phyloP scores from a whole-genome alignment of 2,888 invertebrate genomes.

The Habrosyne pyritoides region DNA sequence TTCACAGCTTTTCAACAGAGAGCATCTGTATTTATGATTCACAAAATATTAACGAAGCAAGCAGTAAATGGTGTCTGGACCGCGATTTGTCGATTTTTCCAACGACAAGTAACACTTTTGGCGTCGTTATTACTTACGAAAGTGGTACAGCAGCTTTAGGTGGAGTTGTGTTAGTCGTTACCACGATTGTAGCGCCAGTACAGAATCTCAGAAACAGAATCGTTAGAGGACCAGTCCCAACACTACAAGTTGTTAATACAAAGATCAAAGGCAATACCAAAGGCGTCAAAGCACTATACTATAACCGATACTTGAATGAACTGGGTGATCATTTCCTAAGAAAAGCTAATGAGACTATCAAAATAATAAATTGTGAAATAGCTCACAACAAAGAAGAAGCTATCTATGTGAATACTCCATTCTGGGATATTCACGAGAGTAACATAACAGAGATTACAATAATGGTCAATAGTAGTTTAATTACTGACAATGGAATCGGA shows the following conservation, averaged over 20 bases:
- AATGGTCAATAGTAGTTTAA: conserved; percentile 92
- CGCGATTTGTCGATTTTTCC: conserved; percentile 96
- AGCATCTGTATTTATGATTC: conserved; percentile 91
- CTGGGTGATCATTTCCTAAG: conserved; percentile 93
- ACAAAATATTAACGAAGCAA: conserved; percentile 85
- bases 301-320: conserved; percentile 94
- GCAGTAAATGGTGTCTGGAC: conserved; percentile 90
- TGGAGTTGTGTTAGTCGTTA: conserved; percentile 91
- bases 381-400: conserved; percentile 92
- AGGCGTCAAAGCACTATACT: conserved; percentile 93
- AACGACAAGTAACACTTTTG: conserved; percentile 92
- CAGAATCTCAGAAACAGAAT: conserved; percentile 89
- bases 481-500: conserved; percentile 94
- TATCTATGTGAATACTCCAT: conserved; percentile 91
- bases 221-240: conserved; percentile 91
- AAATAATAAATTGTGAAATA: conserved; percentile 91
- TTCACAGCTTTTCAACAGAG: conserved; percentile 94
- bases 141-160: conserved; percentile 92
- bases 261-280: conserved; percentile 91
- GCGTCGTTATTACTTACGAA: conserved; percentile 89
- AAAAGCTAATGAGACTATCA: conserved; percentile 94
- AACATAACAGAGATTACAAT: conserved; percentile 96
- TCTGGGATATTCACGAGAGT: conserved; percentile 92
- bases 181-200: conserved; percentile 88
- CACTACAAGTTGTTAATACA: conserved; percentile 87